These are phyloP conservation scores for Pterophyllum scalare DNA, from an alignment of 2,113 vertebrate species.

Conservation along the genomic window DNA sequence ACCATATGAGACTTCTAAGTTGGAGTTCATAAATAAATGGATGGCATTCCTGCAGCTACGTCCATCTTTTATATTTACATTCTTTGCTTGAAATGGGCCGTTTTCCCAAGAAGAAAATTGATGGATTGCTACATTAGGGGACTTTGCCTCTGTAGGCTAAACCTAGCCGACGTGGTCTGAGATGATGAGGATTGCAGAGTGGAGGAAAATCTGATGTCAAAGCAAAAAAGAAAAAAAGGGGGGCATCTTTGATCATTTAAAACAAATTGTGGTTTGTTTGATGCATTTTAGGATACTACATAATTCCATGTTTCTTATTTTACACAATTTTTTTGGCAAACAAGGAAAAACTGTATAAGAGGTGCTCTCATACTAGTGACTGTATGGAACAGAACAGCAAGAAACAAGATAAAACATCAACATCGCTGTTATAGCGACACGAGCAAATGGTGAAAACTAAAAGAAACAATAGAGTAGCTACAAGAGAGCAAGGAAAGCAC, in stretches of 20 bases:
- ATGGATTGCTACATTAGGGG: neutral
- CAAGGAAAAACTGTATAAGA: accelerated
- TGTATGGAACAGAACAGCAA: neutral
- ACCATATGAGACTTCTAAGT: neutral
- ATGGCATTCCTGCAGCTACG: neutral
- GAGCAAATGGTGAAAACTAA: neutral
- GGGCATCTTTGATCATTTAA: too few relatives aligned
- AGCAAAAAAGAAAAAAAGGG: too few relatives aligned
- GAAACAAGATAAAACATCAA: neutral
- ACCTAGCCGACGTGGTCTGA: neutral
- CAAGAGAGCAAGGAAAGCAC: neutral
- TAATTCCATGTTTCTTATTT: neutral
- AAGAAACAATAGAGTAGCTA: too few relatives aligned
- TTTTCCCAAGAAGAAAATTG: neutral
- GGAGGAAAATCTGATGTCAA: neutral
- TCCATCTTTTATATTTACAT: too few relatives aligned
- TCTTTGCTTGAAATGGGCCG: neutral
- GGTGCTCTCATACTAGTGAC: neutral
- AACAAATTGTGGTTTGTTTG: neutral
- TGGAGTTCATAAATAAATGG: neutral
- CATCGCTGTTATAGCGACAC: neutral
- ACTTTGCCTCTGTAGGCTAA: neutral
- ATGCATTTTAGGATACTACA: neutral
- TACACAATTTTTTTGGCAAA: neutral
- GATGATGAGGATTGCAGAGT: neutral